These are phyloP conservation scores for Eleginops maclovinus DNA, from an alignment of 2,113 vertebrate genomes.

Conservation along the genomic window DNA sequence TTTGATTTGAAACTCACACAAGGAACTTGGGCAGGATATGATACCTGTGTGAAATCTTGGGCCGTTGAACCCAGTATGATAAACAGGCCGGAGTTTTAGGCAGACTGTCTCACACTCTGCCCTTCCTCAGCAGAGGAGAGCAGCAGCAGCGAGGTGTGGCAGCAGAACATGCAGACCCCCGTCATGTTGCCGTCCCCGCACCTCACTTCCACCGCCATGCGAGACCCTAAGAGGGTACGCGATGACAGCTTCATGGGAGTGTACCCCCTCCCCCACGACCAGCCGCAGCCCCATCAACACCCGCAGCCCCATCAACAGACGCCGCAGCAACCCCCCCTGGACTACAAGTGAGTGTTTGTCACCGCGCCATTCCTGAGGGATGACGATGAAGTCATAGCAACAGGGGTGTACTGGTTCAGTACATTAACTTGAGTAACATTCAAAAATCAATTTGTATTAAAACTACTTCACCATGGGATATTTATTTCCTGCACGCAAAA, in stretches of 20 bases:
- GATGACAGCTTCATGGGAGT: slow-evolving; percentile 96
- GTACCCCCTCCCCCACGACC: slow-evolving; percentile 93
- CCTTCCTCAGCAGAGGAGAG: slow-evolving; percentile 90
- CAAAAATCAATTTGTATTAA: no score
- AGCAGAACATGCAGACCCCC: slow-evolving; percentile 93
- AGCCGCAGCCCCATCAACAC: slow-evolving; percentile 85
- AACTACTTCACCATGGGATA: not conserved
- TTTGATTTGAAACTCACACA: slow-evolving; percentile 5
- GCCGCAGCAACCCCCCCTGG: slow-evolving; percentile 89
- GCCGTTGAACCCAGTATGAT: not conserved
- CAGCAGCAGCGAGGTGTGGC: slow-evolving; percentile 97
- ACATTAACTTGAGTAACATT: no score
- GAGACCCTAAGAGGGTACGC: slow-evolving; percentile 94
- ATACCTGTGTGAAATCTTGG: not conserved
- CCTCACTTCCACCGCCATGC: slow-evolving; percentile 96
- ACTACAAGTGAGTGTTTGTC: slow-evolving; percentile 92
- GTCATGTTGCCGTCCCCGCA: slow-evolving; percentile 97
- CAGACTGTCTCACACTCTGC: not conserved
- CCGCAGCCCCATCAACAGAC: slow-evolving; percentile 81
- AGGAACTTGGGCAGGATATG: not conserved
- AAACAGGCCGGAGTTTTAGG: not conserved
- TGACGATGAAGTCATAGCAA: not conserved
- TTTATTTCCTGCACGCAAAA: not conserved
- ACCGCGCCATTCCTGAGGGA: not conserved
- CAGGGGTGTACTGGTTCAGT: not conserved